phyloP scores from a whole-genome alignment of 2,113 vertebrate genomes.

The Psephotus haematonotus region DNA sequence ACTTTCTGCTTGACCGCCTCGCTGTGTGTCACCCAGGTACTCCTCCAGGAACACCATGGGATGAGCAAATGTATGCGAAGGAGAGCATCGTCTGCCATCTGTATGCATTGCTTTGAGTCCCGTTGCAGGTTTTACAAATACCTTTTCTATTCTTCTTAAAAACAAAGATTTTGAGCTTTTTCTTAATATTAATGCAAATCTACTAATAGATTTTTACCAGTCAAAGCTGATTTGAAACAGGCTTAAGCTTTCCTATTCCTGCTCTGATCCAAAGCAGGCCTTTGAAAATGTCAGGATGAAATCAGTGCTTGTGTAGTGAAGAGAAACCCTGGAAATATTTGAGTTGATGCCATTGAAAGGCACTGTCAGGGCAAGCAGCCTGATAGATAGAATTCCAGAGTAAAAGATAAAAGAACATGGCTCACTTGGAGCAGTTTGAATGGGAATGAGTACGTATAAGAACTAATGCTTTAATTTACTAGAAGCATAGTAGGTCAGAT shows the following conservation, averaged over 20 bases:
- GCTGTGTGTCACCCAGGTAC: neutral
- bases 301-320: neutral
- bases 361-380: neutral
- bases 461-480: neutral
- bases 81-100: neutral
- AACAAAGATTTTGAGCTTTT: neutral
- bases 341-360: neutral
- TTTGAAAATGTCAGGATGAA: neutral
- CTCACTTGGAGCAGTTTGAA: neutral
- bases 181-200: neutral
- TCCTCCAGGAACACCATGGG: neutral
- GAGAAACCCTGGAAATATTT: neutral
- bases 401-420: neutral
- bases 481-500: neutral
- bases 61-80: neutral
- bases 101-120: neutral
- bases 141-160: neutral
- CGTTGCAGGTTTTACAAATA: neutral
- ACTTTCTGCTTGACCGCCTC: neutral
- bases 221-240: neutral
- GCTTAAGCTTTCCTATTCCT: neutral
- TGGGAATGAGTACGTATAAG: neutral
- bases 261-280: neutral
- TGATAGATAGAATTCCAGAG: neutral
- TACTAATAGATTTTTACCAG: neutral